Evolutionary conservation across 2,888 invertebrate genomes (phyloP).

Genomic region (Xanthorhoe spadicearia): DNA sequence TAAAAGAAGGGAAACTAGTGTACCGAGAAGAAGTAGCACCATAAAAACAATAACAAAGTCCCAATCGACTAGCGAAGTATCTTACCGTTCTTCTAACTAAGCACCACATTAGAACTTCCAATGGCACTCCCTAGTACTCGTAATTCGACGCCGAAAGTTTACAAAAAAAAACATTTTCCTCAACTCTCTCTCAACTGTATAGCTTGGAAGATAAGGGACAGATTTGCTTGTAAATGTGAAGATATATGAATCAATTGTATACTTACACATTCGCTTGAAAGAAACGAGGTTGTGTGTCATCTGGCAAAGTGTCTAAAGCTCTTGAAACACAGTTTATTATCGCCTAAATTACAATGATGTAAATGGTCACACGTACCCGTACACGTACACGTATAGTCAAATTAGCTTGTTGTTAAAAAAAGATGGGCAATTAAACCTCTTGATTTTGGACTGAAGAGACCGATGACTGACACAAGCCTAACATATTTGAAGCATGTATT

Average conservation of each 20-base stretch:
- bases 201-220: background rate
- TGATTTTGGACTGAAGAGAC: too few relatives aligned
- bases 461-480: too few relatives aligned
- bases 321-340: slow-evolving; percentile 18
- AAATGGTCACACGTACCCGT: background rate
- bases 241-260: slow-evolving; percentile 39
- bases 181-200: slow-evolving; percentile 11
- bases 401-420: background rate
- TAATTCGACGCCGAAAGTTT: slow-evolving; percentile 30
- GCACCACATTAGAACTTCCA: slow-evolving; percentile 31
- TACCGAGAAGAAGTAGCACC: slow-evolving; percentile 3
- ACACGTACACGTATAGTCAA: background rate
- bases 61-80: slow-evolving; percentile 29
- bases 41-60: slow-evolving; percentile 25
- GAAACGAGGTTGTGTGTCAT: slow-evolving; percentile 38
- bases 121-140: slow-evolving; percentile 23
- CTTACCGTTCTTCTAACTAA: slow-evolving; percentile 29
- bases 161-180: slow-evolving; percentile 19
- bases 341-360: slow-evolving; percentile 10
- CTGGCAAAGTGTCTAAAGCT: slow-evolving; percentile 26
- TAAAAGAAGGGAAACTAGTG: background rate
- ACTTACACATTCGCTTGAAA: slow-evolving; percentile 29
- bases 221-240: slow-evolving; percentile 12
- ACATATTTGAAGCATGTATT: too few relatives aligned
- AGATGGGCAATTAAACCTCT: background rate